These are phyloP conservation scores for Drosophila hamatofila DNA, from an alignment of 2,888 invertebrate genomes.

Conservation along the genomic window DNA sequence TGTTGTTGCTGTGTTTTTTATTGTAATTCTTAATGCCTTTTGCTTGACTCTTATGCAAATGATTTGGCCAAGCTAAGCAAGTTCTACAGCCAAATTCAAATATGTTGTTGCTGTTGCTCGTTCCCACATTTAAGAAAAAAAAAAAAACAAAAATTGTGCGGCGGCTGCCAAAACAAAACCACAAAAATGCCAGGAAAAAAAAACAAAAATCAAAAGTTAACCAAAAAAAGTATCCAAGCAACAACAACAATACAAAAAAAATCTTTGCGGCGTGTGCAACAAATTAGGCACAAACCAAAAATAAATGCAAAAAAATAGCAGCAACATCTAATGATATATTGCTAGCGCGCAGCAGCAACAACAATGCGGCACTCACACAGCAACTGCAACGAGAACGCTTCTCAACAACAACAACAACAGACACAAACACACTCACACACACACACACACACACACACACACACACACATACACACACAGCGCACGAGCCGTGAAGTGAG, in stretches of 20 bases:
- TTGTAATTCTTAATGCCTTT: constrained; percentile 33
- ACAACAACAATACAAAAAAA: constrained; percentile 30
- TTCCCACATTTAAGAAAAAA: constrained; percentile 10
- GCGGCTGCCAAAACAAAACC: constrained; percentile 41
- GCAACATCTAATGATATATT: constrained; percentile 39
- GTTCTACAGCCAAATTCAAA: constrained; percentile 2
- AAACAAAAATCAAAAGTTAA: constrained; percentile 21
- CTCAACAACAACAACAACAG: constrained; percentile 27
- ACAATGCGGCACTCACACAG: constrained; percentile 35
- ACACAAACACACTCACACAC: constrained; percentile 21
- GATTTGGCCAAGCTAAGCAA: constrained; percentile 26
- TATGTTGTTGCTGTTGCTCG: constrained; percentile 7
- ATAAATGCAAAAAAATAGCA: constrained; percentile 52
- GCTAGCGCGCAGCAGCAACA: constrained; percentile 29
- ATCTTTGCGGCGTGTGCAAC: constrained; percentile 57
- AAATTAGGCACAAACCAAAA: constrained; percentile 66
- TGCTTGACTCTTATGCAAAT: constrained; percentile 50
- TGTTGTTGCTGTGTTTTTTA: constrained; percentile 9
- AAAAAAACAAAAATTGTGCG: constrained; percentile 10
- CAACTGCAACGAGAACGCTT: constrained; percentile 69
- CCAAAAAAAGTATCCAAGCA: constrained; percentile 47
- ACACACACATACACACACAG: constrained; percentile 26
- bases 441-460: constrained; percentile 21
- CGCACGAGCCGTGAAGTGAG: constrained; percentile 57
- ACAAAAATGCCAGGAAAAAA: constrained; percentile 61